Evolutionary conservation across 2,888 invertebrate genomes (phyloP), one percentile per base, ranked within the genome.

Genomic region (Fragum fragum): DNA sequence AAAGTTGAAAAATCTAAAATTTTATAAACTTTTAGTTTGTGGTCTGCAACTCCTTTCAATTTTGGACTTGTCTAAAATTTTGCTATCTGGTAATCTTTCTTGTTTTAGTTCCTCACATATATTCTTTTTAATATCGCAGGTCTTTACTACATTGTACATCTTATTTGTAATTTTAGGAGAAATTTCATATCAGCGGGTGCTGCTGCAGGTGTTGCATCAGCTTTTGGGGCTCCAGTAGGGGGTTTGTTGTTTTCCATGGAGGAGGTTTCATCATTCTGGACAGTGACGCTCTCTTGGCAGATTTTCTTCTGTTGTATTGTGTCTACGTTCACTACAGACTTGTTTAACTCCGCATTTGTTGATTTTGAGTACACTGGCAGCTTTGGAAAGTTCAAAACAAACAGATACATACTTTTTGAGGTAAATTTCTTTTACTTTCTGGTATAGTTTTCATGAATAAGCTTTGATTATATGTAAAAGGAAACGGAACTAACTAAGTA

Each of bases 251-350:
- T 95, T 84, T 94, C 94, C 63, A 95, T 95, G 94, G 95, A 95
- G 86, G 95, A 95, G 86, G 95, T 95, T 47, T 94, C 95, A 0
- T 95, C 95, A 6, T 95, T 95, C 88, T 95, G 95, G 95, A 93
- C 94, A 16, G 93, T 93, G 73, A 93, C 93, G 36, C 87, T 95
- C 63, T 93, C 95, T 9, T 95, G 95, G 95, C 94, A 95, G 90
- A 94, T 94, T 23, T 95, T 95, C 87, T 95, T 95, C 83, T 95
- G 95, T 78, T 95, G 95, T 82, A 95, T 95, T 91, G 88, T 95
- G 42, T 90, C 94, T n/a, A 91, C 93, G 2, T 93, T 94, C 82
- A 94, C 94, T 14, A 93, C 94, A 6, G 94, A 93, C 76, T 87
- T 94, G 28, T 94, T 94, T 85, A 94, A 94, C 88, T 93, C 94